Base-by-base conservation (phyloP, 2,888 invertebrate genomes). In the Panorpa germanica region DNA sequence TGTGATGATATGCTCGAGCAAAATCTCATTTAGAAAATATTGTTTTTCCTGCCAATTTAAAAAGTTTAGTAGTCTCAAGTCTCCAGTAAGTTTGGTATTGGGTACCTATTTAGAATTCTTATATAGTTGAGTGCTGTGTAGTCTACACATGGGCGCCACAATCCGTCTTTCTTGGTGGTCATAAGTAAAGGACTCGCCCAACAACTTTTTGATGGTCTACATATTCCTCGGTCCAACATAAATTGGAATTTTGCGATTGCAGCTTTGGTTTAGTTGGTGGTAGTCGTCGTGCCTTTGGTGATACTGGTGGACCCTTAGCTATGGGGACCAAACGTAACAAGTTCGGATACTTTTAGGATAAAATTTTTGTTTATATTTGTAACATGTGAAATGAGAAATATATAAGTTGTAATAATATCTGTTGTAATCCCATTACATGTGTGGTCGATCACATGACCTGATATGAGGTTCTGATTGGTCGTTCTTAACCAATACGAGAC, bases 1-100 rank as follows among this genome's bases (percentile, higher is more conserved):
- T 45, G 25, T 48, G 46, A 28, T 42, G 38, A 30, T 40, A 51
- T 2, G 47, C 47, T 15, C 34, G 24, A 5, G 34, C 32, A 12
- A 47, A 34, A 34, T 47, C 44, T 3, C 45, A 32, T 8, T 25
- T 34, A 6, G 39, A 38, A 29, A 42, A 43, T 9, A 41, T 29
- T 5, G 13, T 34, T 13, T 32, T 38, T 3, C 37, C 39, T 10
- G 22, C 17, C 1, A 45, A 31, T 2, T 33, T 12, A n/a, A 31
- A 21, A 6, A n/a, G n/a, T n/a, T n/a, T n/a, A n/a, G n/a, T n/a
- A n/a, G n/a, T n/a, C n/a, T n/a, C 36, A 9, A 26, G 43, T 40
- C 34, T 44, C 43, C 14, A 43, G 35, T 3, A 49, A 32, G 22
- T 44, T 39, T 3, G 41, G 37, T 5, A 45, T 29, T 1, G 47